phyloP scores from a whole-genome alignment of 2,888 invertebrate genomes.

The Mimumesa dahlbomi region DNA sequence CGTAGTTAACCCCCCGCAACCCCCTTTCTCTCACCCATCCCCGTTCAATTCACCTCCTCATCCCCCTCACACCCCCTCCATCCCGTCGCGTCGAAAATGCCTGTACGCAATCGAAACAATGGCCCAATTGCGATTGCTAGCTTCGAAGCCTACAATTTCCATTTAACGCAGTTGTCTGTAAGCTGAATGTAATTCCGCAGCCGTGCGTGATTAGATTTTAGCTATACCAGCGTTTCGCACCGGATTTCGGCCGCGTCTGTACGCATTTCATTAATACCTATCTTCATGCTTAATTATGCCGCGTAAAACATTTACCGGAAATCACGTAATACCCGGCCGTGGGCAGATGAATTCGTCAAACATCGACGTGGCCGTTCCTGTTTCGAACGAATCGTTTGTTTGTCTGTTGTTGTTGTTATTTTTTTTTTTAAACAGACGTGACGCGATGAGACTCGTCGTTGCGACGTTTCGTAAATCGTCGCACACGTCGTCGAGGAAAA shows the following conservation, averaged over 20 bases:
- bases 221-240: constrained; percentile 55
- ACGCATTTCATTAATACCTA: constrained; percentile 48
- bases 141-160: constrained; percentile 70
- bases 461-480: too few species aligned
- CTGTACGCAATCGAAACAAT: constrained; percentile 71
- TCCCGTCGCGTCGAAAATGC: too few species aligned
- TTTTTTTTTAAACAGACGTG: too few species aligned
- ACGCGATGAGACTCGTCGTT: too few species aligned
- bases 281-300: constrained; percentile 37
- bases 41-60: too few species aligned
- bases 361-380: too few species aligned
- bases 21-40: too few species aligned
- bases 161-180: constrained; percentile 73
- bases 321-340: neutral
- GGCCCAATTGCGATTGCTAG: constrained; percentile 69
- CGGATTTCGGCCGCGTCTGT: constrained; percentile 41
- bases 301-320: constrained; percentile 13
- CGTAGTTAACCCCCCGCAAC: constrained; percentile 56
- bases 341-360: neutral
- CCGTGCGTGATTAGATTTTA: constrained; percentile 65
- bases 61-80: too few species aligned
- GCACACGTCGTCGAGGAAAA: too few species aligned
- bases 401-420: too few species aligned
- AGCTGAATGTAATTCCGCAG: constrained; percentile 71
- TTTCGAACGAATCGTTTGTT: too few species aligned